A percentile compares a stretch with the other conserved stretches of the same genome.
These are phyloP conservation scores for Tuta absoluta DNA, from an alignment of 2,888 invertebrate genomes.

Conservation along the genomic window DNA sequence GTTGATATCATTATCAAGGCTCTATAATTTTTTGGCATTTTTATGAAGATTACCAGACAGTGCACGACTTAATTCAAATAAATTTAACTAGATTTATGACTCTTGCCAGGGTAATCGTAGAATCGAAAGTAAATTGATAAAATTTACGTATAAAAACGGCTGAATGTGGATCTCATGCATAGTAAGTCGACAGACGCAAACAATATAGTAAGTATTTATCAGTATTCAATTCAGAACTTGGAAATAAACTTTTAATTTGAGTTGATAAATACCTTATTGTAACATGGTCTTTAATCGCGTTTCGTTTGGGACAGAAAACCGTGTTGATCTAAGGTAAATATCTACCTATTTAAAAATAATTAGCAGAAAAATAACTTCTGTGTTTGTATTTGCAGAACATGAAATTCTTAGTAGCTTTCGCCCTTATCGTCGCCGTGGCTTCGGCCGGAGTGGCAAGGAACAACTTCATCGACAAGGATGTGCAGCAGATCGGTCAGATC, in stretches of 20 bases:
- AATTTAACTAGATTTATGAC: background rate
- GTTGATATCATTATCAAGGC: too few species aligned
- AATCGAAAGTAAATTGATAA: background rate
- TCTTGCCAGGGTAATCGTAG: background rate
- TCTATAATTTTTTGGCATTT: too few species aligned
- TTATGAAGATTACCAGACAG: too few species aligned
- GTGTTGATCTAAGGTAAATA: too few species aligned
- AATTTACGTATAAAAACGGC: background rate
- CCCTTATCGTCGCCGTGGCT: constrained; percentile 58
- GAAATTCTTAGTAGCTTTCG: constrained; percentile 62
- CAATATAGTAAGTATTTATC: background rate
- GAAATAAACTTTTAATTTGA: too few species aligned
- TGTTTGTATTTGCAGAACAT: constrained; percentile 41
- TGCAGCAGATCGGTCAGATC: constrained; percentile 50
- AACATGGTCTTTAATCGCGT: too few species aligned
- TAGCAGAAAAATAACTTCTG: too few species aligned
- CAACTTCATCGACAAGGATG: constrained; percentile 33
- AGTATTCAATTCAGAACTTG: background rate
- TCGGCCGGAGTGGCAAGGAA: constrained; percentile 45
- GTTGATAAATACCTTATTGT: too few species aligned
- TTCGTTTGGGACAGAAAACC: too few species aligned
- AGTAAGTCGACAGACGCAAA: background rate
- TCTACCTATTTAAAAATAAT: too few species aligned
- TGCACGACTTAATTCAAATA: background rate
- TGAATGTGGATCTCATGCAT: background rate